A percentile compares a stretch with the other conserved stretches of the same genome.
These are phyloP conservation scores for Amphimallon solstitiale DNA, from an alignment of 2,888 invertebrate genomes.

Conservation along the genomic window DNA sequence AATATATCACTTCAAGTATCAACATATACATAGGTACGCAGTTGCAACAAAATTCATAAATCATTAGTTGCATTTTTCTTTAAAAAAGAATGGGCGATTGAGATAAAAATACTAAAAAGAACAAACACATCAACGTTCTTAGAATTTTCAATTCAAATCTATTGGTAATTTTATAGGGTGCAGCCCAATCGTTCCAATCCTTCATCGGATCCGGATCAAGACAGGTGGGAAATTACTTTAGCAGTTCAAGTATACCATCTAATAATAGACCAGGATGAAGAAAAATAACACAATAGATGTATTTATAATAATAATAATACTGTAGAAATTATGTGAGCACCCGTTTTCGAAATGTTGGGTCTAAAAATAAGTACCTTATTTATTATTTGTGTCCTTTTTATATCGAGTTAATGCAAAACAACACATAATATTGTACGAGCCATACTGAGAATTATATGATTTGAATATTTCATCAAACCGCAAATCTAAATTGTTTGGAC, in stretches of 20 bases:
- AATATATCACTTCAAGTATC: too few species aligned
- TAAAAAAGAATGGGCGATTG: background rate
- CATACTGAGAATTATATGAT: too few species aligned
- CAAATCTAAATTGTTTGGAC: conserved; percentile 1
- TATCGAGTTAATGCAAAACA: too few species aligned
- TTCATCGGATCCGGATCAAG: conserved; percentile 70
- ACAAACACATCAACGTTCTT: background rate
- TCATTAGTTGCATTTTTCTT: background rate
- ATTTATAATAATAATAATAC: too few species aligned
- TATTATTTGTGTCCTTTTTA: too few species aligned
- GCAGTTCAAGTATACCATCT: conserved; percentile 42
- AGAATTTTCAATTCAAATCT: background rate
- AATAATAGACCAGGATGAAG: conserved; percentile 46
- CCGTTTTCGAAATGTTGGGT: background rate
- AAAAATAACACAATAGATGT: background rate
- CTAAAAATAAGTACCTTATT: background rate
- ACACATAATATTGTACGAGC: too few species aligned
- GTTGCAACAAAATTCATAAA: background rate
- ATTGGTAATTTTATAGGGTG: conserved; percentile 69
- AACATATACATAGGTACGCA: too few species aligned
- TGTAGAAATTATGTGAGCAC: too few species aligned
- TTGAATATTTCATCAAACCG: background rate
- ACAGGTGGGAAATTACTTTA: conserved; percentile 65
- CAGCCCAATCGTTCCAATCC: conserved; percentile 76
- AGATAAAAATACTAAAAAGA: background rate